Evolutionary conservation across 1,140 invertebrate species (phyloP).

Genomic region (Macrotrachela quadricornifera): DNA sequence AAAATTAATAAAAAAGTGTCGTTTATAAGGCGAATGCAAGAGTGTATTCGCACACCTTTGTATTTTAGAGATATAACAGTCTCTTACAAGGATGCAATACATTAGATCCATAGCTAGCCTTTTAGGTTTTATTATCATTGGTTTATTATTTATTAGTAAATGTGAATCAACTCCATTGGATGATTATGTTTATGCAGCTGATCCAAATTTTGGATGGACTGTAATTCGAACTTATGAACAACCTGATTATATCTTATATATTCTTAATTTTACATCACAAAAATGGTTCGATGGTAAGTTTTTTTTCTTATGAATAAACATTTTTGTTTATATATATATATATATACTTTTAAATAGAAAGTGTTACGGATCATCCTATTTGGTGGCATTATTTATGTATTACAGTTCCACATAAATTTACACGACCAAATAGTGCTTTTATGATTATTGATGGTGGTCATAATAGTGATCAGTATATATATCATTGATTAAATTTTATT

Average conservation of each 20-base stretch:
- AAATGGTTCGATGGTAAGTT: slow-evolving; percentile 16
- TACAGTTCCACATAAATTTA: slow-evolving; percentile 16
- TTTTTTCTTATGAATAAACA: slow-evolving; percentile 8
- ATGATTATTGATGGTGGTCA: slow-evolving; percentile 19
- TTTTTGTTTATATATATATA: neutral
- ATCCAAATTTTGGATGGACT: slow-evolving; percentile 6
- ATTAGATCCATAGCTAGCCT: no score
- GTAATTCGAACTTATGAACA: slow-evolving; percentile 11
- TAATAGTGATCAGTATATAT: slow-evolving; percentile 9
- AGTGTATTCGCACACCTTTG: no score
- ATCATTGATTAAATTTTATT: no score
- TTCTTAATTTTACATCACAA: slow-evolving; percentile 20
- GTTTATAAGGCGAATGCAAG: no score
- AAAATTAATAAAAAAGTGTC: no score
- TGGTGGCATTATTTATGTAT: slow-evolving; percentile 22
- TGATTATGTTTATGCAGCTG: slow-evolving; percentile 8
- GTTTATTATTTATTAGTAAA: no score
- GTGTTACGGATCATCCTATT: slow-evolving; percentile 13
- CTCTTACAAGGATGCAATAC: no score
- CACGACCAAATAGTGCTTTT: slow-evolving; percentile 12
- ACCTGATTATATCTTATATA: slow-evolving; percentile 15
- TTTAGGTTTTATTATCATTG: no score
- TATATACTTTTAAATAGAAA: neutral
- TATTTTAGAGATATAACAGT: no score
- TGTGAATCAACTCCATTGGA: slow-evolving; percentile 1